Evolutionary conservation across 2,113 vertebrate genomes (phyloP).

Genomic region (Arizona elegans): DNA sequence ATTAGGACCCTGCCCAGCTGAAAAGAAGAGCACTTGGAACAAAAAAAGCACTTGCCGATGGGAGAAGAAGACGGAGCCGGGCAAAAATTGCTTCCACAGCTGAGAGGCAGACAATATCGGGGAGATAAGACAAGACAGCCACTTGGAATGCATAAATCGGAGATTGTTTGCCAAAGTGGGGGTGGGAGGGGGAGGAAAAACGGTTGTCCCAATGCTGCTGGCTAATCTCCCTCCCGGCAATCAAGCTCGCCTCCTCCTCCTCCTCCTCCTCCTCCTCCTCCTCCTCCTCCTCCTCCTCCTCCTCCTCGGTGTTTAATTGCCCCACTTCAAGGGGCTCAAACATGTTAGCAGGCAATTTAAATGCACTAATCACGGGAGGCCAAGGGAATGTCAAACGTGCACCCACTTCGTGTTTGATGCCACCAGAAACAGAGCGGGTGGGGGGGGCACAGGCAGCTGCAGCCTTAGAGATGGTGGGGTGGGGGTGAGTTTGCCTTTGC

Average conservation of each 20-base stretch:
- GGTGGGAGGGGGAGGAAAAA: background rate
- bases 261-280: background rate
- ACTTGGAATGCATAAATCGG: slow-evolving; percentile 23
- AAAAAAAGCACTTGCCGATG: slow-evolving; percentile 53
- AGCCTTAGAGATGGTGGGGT: background rate
- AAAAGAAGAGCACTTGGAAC: slow-evolving; percentile 44
- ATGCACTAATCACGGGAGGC: slow-evolving; percentile 19
- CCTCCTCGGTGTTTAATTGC: slow-evolving; percentile 22
- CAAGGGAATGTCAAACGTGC: slow-evolving; percentile 29
- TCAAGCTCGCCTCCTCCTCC: background rate
- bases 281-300: background rate
- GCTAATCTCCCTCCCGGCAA: background rate
- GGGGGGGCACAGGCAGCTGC: background rate
- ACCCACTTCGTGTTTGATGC: background rate
- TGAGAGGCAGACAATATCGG: slow-evolving; percentile 37
- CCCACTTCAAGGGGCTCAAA: slow-evolving; percentile 28
- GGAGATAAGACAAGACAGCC: slow-evolving; percentile 42
- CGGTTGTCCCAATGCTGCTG: background rate
- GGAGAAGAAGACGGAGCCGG: slow-evolving; percentile 27
- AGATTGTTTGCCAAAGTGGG: slow-evolving; percentile 19
- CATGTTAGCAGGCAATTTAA: slow-evolving; percentile 25
- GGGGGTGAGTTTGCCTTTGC: too few relatives aligned
- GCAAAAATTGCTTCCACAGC: slow-evolving; percentile 47
- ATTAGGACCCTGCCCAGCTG: slow-evolving; percentile 35
- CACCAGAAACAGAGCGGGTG: background rate